These are phyloP conservation scores for Pelecanus crispus DNA, from an alignment of 2,113 vertebrate genomes.

Conservation along the genomic window DNA sequence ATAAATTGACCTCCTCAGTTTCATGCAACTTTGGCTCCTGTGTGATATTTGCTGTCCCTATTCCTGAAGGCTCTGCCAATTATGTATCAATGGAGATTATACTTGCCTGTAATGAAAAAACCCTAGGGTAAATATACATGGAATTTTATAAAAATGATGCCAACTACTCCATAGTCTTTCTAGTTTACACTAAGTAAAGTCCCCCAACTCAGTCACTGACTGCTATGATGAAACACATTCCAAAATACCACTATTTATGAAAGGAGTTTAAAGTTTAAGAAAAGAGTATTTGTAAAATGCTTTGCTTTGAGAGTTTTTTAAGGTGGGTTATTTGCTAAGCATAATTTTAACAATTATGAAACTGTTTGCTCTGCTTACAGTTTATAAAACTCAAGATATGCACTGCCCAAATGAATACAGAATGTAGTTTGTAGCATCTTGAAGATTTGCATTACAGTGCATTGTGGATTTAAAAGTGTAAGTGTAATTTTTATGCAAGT, in stretches of 20 bases:
- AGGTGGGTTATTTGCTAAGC: not conserved
- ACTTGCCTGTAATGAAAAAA: not conserved
- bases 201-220: not conserved
- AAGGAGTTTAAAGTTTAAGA: not conserved
- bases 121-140: not conserved
- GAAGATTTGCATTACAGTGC: conserved; percentile 15
- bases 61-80: not conserved
- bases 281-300: not conserved
- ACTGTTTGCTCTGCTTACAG: not conserved
- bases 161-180: not conserved
- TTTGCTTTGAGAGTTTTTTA: not conserved
- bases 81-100: not conserved
- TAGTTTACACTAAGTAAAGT: not conserved
- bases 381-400: conserved; percentile 63
- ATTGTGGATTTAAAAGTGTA: not conserved
- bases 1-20: not conserved
- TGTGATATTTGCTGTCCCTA: not conserved
- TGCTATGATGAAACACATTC: not conserved
- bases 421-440: not conserved
- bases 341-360: not conserved
- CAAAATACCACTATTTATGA: not conserved
- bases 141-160: not conserved
- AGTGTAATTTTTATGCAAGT: not conserved
- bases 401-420: conserved; percentile 57
- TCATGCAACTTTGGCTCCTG: not conserved